These are phyloP conservation scores for Zoanthus solanderi DNA, from an alignment of 92 coral and sea anemone genomes.

Conservation along the genomic window DNA sequence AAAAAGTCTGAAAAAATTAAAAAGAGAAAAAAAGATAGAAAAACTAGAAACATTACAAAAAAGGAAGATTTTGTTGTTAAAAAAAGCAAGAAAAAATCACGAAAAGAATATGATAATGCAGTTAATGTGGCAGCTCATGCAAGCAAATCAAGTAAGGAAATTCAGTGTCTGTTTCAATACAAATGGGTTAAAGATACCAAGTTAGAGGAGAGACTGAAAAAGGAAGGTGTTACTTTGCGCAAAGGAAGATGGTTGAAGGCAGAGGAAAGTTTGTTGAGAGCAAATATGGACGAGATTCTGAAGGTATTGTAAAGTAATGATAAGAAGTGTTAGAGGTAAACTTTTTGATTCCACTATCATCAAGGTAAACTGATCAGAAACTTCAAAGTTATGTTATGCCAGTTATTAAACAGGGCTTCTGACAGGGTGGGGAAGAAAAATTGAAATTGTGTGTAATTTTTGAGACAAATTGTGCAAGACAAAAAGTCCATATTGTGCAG, in stretches of 20 bases:
- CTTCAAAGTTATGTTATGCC: too few species aligned
- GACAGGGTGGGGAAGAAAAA: neutral
- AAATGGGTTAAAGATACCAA: neutral
- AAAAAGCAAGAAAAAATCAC: neutral
- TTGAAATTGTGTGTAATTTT: too few species aligned
- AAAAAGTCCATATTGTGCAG: neutral
- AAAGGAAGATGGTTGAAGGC: slow-evolving; percentile 15
- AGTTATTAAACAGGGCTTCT: neutral
- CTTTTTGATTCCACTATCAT: too few species aligned
- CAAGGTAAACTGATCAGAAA: too few species aligned
- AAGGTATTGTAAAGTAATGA: neutral
- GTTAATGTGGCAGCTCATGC: neutral
- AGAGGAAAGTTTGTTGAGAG: slow-evolving; percentile 3
- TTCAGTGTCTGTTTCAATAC: neutral
- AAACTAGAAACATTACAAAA: too few species aligned
- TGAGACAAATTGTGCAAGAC: too few species aligned
- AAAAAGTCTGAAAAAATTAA: too few species aligned
- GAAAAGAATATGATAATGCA: neutral
- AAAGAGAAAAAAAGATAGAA: too few species aligned
- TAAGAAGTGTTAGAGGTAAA: neutral
- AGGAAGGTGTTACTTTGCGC: neutral
- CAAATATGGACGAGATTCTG: slow-evolving; percentile 4
- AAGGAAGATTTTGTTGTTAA: neutral
- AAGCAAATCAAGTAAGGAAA: neutral
- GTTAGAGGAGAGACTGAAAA: neutral